Percentiles rank a stretch among this genome's conserved stretches.
Conservation (phyloP, 1,140 invertebrate species). For the Drosophila guanche region DNA sequence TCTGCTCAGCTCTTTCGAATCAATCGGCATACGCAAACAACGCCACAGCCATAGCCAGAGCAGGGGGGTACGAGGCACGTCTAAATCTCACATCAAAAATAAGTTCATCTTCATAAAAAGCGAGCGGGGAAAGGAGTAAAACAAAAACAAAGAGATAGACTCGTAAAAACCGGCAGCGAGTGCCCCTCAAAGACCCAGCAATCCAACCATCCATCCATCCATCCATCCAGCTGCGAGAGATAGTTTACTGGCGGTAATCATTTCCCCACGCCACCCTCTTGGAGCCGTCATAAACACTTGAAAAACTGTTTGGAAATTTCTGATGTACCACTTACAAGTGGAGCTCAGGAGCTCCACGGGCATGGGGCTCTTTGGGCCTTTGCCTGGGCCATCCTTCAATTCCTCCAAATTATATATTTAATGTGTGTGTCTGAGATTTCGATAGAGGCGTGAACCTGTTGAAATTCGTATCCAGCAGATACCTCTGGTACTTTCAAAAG, state of each 20-base stretch:
- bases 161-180: slow-evolving; percentile 49
- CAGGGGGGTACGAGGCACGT: slow-evolving; percentile 23
- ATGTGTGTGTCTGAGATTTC: slow-evolving; percentile 64
- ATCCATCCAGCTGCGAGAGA: slow-evolving; percentile 59
- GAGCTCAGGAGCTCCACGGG: slow-evolving; percentile 13
- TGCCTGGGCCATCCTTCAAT: background rate
- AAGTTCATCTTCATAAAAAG: slow-evolving; percentile 76
- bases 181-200: slow-evolving; percentile 12
- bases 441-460: slow-evolving; percentile 76
- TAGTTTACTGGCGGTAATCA: slow-evolving; percentile 77
- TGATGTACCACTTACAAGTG: slow-evolving; percentile 72
- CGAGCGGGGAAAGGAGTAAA: slow-evolving; percentile 13
- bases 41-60: too few species aligned
- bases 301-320: slow-evolving; percentile 71
- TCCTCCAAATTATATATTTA: slow-evolving; percentile 68
- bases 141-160: slow-evolving; percentile 14
- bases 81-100: slow-evolving; percentile 72
- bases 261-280: background rate
- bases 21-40: too few species aligned
- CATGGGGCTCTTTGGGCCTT: slow-evolving; percentile 9
- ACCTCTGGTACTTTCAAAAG: slow-evolving; percentile 37
- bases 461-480: slow-evolving; percentile 47
- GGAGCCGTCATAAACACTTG: slow-evolving; percentile 61
- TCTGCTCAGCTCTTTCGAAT: slow-evolving; percentile 15
- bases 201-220: background rate